Evolutionary conservation across 2,888 invertebrate species (phyloP), one percentile per base, ranked within the genome.

Genomic region (Autographa pulchrina): DNA sequence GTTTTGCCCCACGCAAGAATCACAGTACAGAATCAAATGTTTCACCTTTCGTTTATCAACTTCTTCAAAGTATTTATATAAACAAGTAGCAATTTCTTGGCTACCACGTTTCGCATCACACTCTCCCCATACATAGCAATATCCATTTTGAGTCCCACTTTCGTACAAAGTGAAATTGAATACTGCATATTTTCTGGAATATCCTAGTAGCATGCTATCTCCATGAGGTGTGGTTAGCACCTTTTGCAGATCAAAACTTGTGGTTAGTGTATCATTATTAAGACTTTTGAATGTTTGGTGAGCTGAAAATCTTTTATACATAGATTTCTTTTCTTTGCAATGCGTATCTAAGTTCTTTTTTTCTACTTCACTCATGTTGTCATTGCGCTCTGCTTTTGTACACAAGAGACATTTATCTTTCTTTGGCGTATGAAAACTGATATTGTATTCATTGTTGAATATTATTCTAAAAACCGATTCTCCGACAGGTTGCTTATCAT

Each of bases 91-190:
- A 35, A 85, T 84, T 78, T 88, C 87, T 70, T 79, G 76, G 56
- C 81, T 74, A n/a, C 86, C 86, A 70, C 86, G 61, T 68, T 86
- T 84, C 2, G 80, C 88, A 72, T 88, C 87, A 65, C 66, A 60
- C n/a, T n/a, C n/a, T n/a, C n/a, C n/a, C n/a, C n/a, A n/a, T n/a
- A n/a, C n/a, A n/a, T n/a, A n/a, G n/a, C 75, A 84, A 87, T 25
- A 78, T 84, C 84, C 80, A 88, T 52, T 61, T 52, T 70, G 73
- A 25, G 69, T 73, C 20, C 69, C 31, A 67, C 70, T 62, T 25
- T 70, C 65, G 32, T 65, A 70, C 18, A 70, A 18, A 8, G 65
- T 65, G 38, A 70, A 70, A 70, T 70, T 70, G 20, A 48, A 70
- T 3, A 65, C 70, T 20, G 72, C 58, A 43, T 70, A 72, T 64